These are phyloP conservation scores for Ferdinandea cuprea DNA, from an alignment of 2,888 invertebrate genomes.

Conservation along the genomic window DNA sequence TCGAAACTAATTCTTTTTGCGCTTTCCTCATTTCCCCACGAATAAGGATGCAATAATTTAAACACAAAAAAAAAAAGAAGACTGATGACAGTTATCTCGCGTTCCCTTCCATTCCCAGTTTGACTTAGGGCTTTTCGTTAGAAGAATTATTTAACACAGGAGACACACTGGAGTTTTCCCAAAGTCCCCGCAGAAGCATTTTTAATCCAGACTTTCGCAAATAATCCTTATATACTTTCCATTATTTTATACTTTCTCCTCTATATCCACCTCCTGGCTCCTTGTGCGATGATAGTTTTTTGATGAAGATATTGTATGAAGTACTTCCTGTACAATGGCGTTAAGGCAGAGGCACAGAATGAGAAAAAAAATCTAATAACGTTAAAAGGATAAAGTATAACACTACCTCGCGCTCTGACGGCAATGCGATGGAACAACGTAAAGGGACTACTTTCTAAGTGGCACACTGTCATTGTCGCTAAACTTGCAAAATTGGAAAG, in stretches of 20 bases:
- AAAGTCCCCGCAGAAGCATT: conserved; percentile 30
- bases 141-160: conserved; percentile 35
- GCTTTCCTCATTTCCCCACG: conserved; percentile 4
- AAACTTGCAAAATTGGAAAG: conserved; percentile 50
- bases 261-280: conserved; percentile 12
- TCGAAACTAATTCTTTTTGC: conserved; percentile 41
- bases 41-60: conserved; percentile 44
- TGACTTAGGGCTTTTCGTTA: conserved; percentile 16
- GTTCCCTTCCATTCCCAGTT: background rate
- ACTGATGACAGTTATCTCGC: background rate
- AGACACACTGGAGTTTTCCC: conserved; percentile 39
- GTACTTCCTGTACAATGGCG: conserved; percentile 35
- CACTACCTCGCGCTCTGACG: background rate
- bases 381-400: conserved; percentile 59
- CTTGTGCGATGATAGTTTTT: conserved; percentile 48
- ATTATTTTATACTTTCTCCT: conserved; percentile 50
- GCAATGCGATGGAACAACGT: conserved; percentile 3
- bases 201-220: conserved; percentile 57
- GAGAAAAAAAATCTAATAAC: conserved; percentile 33
- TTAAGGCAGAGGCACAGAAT: background rate
- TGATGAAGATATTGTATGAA: conserved; percentile 63
- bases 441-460: conserved; percentile 25
- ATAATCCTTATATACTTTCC: conserved; percentile 60
- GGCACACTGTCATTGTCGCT: conserved; percentile 29
- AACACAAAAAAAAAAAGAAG: conserved; percentile 26